phyloP scores from a whole-genome alignment of 2,797 vertebrate species.

The Coranthus polyacanthus region DNA sequence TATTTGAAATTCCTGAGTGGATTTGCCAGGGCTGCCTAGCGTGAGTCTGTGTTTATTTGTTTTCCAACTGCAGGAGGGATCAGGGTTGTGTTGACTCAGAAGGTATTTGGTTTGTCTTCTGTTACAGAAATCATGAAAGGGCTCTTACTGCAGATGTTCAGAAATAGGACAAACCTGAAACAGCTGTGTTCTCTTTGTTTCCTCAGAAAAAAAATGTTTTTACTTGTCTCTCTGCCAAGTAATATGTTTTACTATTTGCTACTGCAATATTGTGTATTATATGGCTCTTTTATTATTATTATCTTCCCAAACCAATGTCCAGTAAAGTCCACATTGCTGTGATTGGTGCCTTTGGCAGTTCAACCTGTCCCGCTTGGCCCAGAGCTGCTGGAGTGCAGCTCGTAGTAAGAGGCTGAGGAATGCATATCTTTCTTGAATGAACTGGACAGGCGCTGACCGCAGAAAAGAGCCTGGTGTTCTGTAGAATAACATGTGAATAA shows the following conservation, averaged over 20 bases:
- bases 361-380: slow-evolving; percentile 61
- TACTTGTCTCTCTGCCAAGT: slow-evolving; percentile 63
- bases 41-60: slow-evolving; percentile 83
- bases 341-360: slow-evolving; percentile 50
- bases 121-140: slow-evolving; percentile 73
- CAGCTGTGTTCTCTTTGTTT: slow-evolving; percentile 71
- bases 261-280: slow-evolving; percentile 59
- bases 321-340: slow-evolving; percentile 50
- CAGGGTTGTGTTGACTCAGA: slow-evolving; percentile 79
- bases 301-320: slow-evolving; percentile 49
- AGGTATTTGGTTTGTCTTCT: slow-evolving; percentile 78
- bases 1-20: slow-evolving; percentile 79
- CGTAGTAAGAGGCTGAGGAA: slow-evolving; percentile 59
- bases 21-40: slow-evolving; percentile 65
- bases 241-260: slow-evolving; percentile 79
- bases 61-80: slow-evolving; percentile 68
- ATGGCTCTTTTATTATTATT: slow-evolving; percentile 51
- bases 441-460: slow-evolving; percentile 65
- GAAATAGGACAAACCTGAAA: slow-evolving; percentile 70
- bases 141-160: slow-evolving; percentile 70
- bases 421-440: slow-evolving; percentile 70
- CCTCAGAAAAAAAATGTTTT: slow-evolving; percentile 32
- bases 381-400: slow-evolving; percentile 51
- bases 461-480: slow-evolving; percentile 62
- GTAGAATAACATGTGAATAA: slow-evolving; percentile 66